phyloP scores from a whole-genome alignment of 2,888 invertebrate species.

The Euplexia lucipara region DNA sequence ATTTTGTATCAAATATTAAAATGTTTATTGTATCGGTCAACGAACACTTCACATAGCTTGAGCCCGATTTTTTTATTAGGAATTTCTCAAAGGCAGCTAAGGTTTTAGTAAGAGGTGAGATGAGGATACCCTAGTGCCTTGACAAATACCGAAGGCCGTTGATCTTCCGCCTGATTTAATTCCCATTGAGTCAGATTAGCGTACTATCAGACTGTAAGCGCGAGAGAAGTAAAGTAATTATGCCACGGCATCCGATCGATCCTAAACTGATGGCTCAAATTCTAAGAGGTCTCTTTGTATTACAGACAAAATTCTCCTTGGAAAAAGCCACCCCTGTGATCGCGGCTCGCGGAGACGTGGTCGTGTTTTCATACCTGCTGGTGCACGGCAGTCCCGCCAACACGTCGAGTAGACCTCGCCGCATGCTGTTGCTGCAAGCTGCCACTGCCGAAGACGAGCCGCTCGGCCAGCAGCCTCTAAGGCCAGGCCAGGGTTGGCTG shows the following conservation, averaged over 20 bases:
- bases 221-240: no score
- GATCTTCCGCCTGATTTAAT: no score
- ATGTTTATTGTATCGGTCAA: no score
- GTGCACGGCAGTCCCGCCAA: constrained; percentile 91
- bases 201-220: no score
- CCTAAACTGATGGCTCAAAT: no score
- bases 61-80: neutral
- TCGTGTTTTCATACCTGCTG: constrained; percentile 91
- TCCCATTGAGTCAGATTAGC: no score
- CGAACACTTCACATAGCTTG: neutral
- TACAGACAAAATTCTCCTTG: constrained; percentile 85
- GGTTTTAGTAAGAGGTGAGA: no score
- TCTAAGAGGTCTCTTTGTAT: constrained; percentile 6
- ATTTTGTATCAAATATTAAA: neutral
- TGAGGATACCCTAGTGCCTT: no score
- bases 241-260: no score
- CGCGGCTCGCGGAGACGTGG: constrained; percentile 90
- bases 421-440: constrained; percentile 90
- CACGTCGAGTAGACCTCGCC: constrained; percentile 80
- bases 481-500: constrained; percentile 90
- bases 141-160: no score
- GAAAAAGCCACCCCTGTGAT: constrained; percentile 86
- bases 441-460: constrained; percentile 90
- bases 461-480: constrained; percentile 78
- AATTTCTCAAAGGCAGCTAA: no score